These are phyloP conservation scores for Sminthurinus aureus DNA, from an alignment of 2,888 invertebrate genomes.

Conservation along the genomic window DNA sequence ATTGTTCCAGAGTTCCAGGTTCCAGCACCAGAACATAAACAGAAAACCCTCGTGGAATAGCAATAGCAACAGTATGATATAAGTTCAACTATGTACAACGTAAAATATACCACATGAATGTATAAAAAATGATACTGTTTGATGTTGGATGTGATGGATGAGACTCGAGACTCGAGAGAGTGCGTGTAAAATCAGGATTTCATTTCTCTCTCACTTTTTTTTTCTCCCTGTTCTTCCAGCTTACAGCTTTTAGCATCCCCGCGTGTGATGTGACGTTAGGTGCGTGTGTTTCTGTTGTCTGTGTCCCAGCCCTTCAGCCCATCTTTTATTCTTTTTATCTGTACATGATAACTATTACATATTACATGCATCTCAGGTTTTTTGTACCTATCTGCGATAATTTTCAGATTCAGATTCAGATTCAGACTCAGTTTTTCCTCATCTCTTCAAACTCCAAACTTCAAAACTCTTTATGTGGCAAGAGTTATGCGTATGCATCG, in stretches of 20 bases:
- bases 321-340: background rate
- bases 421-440: background rate
- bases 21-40: background rate
- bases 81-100: background rate
- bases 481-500: background rate
- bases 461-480: background rate
- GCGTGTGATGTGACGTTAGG: too few species aligned
- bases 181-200: conserved; percentile 44
- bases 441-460: background rate
- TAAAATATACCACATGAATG: background rate
- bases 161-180: conserved; percentile 22
- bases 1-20: background rate
- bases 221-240: background rate
- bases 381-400: conserved; percentile 13
- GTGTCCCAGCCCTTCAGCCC: background rate
- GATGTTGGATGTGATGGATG: conserved; percentile 19
- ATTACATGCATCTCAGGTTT: background rate
- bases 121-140: conserved; percentile 3
- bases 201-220: conserved; percentile 43
- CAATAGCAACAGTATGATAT: too few species aligned
- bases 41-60: background rate
- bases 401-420: conserved; percentile 8
- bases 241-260: conserved; percentile 8
- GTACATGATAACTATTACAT: background rate
- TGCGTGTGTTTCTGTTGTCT: background rate